Base-by-base conservation (phyloP, 2,888 invertebrate species). In the Rhingia campestris region DNA sequence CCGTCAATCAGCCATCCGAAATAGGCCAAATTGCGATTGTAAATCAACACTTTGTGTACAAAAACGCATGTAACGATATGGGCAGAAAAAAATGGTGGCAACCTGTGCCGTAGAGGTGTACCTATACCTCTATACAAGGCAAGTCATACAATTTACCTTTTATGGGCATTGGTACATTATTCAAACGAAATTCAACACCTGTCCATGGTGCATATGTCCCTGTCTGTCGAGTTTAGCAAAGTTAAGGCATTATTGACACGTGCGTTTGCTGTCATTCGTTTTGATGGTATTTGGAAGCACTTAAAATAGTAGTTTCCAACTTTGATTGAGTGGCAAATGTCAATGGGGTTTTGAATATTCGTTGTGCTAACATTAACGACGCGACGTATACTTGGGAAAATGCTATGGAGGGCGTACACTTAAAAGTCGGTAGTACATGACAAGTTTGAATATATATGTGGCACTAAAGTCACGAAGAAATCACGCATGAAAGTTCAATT, bases 1-100 rank as follows among this genome's bases (percentile, higher is more conserved):
- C 53, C 41, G 59, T 43, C 59, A 59, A 59, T 59, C 59, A 59
- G 32, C 41, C 3, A 59, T 37, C 14, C 56, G 12, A 56, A 56
- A 37, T 56, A 12, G 59, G n/a, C 43, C 43, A 30, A 59, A 59
- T 59, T 41, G 10, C 41, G 9, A 30, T 59, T 41, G 41, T 59
- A 59, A 59, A 43, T 59, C 59, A 32, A n/a, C 41, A 59, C 39
- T 59, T 30, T 39, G 30, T 43, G 41, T 56, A 32, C 14, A 22
- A 37, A 54, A 9, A 43, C 12, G 12, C 6, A 30, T 30, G 22
- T 30, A 49, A 10, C 30, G 30, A 49, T 22, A 49, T 32, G 10
- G 9, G 4, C 4, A 22, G 0, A 3, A 22, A 0, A 2, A 30
- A 30, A 9, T 22, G 4, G 1, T 49, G 22, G 30, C 22, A 22